Evolutionary conservation across 2,113 vertebrate genomes (phyloP), one percentile per base, ranked within the genome.

Genomic region (Monopterus albus): DNA sequence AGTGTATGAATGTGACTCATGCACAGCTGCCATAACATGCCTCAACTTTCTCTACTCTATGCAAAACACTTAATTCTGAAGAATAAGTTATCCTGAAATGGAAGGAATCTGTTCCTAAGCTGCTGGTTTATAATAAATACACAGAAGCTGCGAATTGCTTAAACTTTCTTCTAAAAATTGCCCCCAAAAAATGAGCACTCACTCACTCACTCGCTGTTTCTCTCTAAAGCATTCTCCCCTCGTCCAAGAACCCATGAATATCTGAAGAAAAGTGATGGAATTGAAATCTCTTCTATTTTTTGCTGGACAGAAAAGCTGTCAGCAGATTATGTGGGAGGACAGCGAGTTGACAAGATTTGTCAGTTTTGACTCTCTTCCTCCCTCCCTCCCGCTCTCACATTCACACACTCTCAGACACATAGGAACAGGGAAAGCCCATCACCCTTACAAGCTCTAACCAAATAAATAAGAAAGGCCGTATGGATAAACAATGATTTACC

Each of bases 281-380:
- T 53, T 82, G 40, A 72, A 50, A 49, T 56, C 9, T 70, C 62
- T n/a, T 60, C 25, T 38, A 25, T 58, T 66, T 45, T 43, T 29
- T 17, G 50, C 57, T 33, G 81, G 83, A 86, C 81, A 77, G 62
- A 69, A 79, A 78, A 83, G 73, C 75, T 88, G 87, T 87, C 85
- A 85, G 68, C 67, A 79, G 78, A 82, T 85, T 85, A 85, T 81
- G 84, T 88, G 68, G 86, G 86, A 84, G 83, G 82, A 83, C 79
- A 85, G 70, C 58, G 1, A 73, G 60, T 72, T 85, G 84, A 89
- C 71, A 72, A 76, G 82, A 86, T 86, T 83, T 83, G 87, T 89
- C 87, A 79, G 58, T 78, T 87, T 84, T 72, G 75, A 71, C 66
- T 84, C 72, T 60, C 56, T 13, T 31, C 46, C 53, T 60, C 59